Percentiles rank a stretch among this genome's conserved stretches.
Evolutionary conservation across 1,140 invertebrate genomes (phyloP).

Genomic region (Frieseomelitta varia): DNA sequence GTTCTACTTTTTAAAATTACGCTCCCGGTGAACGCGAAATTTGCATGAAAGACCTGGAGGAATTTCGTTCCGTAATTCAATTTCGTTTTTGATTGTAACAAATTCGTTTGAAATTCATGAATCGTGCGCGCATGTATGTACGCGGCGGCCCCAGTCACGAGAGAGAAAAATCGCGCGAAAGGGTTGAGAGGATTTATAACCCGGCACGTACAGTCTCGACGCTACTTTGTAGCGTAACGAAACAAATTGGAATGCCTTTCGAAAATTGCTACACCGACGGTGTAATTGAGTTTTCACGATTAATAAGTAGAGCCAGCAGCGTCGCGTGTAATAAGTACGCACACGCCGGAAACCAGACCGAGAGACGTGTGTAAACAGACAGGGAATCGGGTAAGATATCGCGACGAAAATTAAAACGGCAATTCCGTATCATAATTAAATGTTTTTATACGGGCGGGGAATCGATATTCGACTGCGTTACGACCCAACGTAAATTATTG

Average conservation of each 20-base stretch:
- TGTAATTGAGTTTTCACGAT: conserved; percentile 18
- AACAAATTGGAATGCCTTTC: neutral
- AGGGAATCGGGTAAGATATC: conserved; percentile 6
- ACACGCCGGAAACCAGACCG: neutral
- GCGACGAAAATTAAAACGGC: conserved; percentile 14
- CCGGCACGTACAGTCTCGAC: too few species aligned
- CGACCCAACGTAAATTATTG: conserved; percentile 55
- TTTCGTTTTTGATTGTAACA: neutral
- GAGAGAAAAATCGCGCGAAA: neutral
- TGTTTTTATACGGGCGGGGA: conserved; percentile 32
- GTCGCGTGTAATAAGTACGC: neutral
- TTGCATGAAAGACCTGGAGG: neutral
- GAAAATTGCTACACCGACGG: neutral
- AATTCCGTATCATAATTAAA: conserved; percentile 47
- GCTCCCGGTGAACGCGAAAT: too few species aligned
- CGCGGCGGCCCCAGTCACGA: neutral
- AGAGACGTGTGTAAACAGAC: neutral
- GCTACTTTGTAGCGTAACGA: neutral
- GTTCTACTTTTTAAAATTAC: too few species aligned
- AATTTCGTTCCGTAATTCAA: neutral
- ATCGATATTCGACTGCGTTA: conserved; percentile 58
- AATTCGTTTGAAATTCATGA: neutral
- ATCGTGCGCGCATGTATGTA: neutral
- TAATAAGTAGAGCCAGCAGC: neutral
- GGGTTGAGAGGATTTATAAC: neutral